Base-by-base conservation (phyloP, 2,888 invertebrate species). In the Mesopsocus fuscifrons region DNA sequence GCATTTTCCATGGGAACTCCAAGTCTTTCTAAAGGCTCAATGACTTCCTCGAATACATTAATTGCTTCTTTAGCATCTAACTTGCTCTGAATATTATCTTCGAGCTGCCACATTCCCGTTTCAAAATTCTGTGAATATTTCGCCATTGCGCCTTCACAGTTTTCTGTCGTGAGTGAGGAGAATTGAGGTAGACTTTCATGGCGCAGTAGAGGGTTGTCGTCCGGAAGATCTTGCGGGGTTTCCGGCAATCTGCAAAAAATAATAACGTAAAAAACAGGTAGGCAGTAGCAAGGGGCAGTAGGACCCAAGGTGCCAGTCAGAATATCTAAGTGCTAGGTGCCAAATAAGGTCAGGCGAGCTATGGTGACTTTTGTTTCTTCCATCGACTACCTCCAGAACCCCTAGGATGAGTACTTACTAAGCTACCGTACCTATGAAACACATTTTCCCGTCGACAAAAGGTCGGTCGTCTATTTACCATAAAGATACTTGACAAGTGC, bases 111-210 rank as follows among this genome's bases (percentile, higher is more conserved):
- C 0, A 88, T 69, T 13, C 72, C 71, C 52, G 76, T 73, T 60
- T 92, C 91, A 54, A 82, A 82, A 45, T 83, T 79, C 23, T 83
- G 63, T 1, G 83, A 72, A 53, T 85, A 77, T 57, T 78, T 83
- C 22, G 82, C 85, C 50, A 91, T 76, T 3, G 84, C 79, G 2
- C 80, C 80, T 46, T 84, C 69, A 57, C 87, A 88, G 60, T 81
- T 81, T 59, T 88, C 83, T 38, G 85, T 77, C 2, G 79, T 76
- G 16, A 91, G 66, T 47, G 74, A 71, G 52, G 72, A 77, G 57
- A 89, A 91, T 54, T 83, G 77, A 3, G 89, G 89, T 34, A 81
- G 63, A 1, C 77, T 78, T 52, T 75, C 72, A 44, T 77, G 72
- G 47, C 77, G 71, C 6, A 88, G 59, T 16, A 89, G 60, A 2